These are phyloP conservation scores for Acrocephalus kingi DNA, from an alignment of 2,113 vertebrate species.

Conservation along the genomic window DNA sequence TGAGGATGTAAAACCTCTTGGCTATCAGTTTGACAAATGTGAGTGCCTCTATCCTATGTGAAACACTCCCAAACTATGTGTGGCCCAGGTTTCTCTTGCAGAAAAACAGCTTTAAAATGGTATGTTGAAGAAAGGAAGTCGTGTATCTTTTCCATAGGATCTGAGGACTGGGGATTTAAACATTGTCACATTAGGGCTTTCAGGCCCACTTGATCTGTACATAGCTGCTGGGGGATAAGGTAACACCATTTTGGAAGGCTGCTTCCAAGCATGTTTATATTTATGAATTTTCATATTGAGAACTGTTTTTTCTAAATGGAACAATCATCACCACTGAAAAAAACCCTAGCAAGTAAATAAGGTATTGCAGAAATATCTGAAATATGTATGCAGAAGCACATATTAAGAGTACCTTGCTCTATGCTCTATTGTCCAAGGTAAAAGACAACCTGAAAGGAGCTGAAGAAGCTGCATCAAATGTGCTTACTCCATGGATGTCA, in stretches of 20 bases:
- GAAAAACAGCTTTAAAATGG: not conserved
- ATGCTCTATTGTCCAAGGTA: not conserved
- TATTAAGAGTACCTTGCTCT: not conserved
- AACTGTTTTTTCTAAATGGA: not conserved
- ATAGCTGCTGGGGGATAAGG: not conserved
- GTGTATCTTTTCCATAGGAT: not conserved
- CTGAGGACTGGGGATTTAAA: not conserved
- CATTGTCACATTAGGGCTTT: not conserved
- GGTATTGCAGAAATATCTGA: not conserved
- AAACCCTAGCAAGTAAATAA: not conserved
- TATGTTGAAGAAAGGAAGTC: not conserved
- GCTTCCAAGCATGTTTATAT: not conserved
- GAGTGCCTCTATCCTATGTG: not conserved
- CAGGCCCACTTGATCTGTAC: not conserved
- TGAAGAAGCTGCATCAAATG: not conserved
- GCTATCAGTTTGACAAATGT: not conserved
- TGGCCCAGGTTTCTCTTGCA: not conserved
- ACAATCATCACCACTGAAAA: not conserved
- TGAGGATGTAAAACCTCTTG: not conserved
- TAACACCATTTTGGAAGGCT: not conserved
- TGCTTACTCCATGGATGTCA: not conserved
- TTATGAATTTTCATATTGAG: not conserved
- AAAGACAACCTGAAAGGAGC: not conserved
- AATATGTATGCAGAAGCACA: not conserved
- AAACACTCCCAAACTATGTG: not conserved